A percentile compares a stretch with the other conserved stretches of the same genome.
phyloP scores from a whole-genome alignment of 2,113 vertebrate species.

The Globicephala melas region DNA sequence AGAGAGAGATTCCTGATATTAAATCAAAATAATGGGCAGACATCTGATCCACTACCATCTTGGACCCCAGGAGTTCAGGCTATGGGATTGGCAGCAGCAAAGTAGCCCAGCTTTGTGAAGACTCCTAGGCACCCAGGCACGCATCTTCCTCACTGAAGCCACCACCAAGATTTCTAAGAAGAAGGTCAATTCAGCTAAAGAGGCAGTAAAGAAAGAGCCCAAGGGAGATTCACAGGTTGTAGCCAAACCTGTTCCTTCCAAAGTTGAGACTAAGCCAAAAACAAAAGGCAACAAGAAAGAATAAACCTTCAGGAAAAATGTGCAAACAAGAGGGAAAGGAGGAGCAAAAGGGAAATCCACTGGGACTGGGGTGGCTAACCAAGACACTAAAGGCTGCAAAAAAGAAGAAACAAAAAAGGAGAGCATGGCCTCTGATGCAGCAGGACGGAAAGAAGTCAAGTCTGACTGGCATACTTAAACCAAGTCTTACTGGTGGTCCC shows the following conservation, averaged over 20 bases:
- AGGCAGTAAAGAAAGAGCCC: background rate
- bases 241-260: background rate
- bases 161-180: background rate
- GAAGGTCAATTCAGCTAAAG: background rate
- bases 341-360: background rate
- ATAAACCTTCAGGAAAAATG: background rate
- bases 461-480: background rate
- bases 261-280: slow-evolving; percentile 9
- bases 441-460: background rate
- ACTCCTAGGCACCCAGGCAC: background rate
- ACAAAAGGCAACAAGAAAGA: slow-evolving; percentile 1
- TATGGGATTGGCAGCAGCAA: background rate
- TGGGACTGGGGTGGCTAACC: background rate
- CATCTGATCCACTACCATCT: background rate
- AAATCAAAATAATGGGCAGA: background rate
- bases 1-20: background rate
- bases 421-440: background rate
- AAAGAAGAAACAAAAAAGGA: background rate
- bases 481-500: background rate
- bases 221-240: background rate
- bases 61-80: background rate
- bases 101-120: background rate
- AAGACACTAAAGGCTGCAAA: background rate
- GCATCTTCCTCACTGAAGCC: background rate
- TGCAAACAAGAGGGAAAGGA: background rate